Evolutionary conservation across 2,113 vertebrate species (phyloP).

Genomic region (Pogonocichla stellata): DNA sequence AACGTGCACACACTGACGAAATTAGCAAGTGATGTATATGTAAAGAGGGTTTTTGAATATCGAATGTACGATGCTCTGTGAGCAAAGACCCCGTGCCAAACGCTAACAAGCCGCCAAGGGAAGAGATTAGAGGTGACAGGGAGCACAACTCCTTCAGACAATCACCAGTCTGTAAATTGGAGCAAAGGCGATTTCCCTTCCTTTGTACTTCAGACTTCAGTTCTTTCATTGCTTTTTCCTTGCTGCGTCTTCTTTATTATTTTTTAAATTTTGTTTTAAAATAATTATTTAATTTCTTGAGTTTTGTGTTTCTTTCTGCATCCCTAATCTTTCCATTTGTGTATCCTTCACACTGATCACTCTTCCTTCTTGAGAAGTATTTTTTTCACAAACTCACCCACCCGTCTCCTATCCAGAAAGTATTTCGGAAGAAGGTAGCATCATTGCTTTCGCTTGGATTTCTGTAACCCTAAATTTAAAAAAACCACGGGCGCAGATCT

Average conservation of each 20-base stretch:
- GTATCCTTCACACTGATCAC: not conserved
- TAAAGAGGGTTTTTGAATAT: constrained; percentile 83
- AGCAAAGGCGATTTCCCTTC: constrained; percentile 65
- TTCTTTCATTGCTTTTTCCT: not conserved
- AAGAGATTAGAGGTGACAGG: constrained; percentile 87
- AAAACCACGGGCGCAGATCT: not conserved
- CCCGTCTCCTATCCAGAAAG: not conserved
- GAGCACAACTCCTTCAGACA: constrained; percentile 74
- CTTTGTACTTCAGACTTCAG: constrained; percentile 49
- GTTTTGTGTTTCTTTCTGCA: not conserved
- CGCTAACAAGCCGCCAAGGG: constrained; percentile 96
- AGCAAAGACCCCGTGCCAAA: constrained; percentile 79
- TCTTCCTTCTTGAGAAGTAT: not conserved
- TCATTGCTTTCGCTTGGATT: not conserved
- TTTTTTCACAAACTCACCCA: not conserved
- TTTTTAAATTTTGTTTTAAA: not conserved
- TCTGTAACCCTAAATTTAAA: not conserved
- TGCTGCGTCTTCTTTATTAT: not conserved
- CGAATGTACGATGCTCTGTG: constrained; percentile 85
- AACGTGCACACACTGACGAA: constrained; percentile 80
- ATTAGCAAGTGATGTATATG: constrained; percentile 91
- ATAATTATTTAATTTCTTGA: not conserved
- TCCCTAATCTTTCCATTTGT: not conserved
- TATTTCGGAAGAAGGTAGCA: not conserved
- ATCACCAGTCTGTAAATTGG: constrained; percentile 77